Base-by-base conservation (phyloP, 2,113 vertebrate genomes). In the Labrus mixtus region DNA sequence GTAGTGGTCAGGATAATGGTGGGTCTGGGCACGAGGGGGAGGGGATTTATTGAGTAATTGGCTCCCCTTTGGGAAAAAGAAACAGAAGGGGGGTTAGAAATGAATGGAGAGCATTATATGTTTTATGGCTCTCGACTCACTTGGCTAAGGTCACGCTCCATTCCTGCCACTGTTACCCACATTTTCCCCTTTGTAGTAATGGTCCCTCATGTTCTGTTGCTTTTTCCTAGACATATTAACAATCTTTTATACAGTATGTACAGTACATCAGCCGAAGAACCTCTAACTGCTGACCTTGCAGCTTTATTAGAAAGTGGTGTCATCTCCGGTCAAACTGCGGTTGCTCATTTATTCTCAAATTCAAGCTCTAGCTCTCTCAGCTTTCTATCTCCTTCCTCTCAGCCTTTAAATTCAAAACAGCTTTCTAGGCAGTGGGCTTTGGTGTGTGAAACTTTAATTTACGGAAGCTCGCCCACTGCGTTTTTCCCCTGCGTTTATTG, bases 71-170 rank as follows among this genome's bases (percentile, higher is more conserved):
- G 74, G 87, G 90, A 80, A 91, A 92, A 91, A 87, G 60, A 84
- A 90, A 76, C 61, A 78, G 57, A 68, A 56, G 33, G 51, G 15
- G 58, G 70, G 29, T 58, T 56, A 59, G 56, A 79, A 75, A 89
- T 90, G 89, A 93, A 91, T 89, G n/a, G 89, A 67, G 46, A 48
- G 78, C 81, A 90, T 92, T 92, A 88, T 90, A 61, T 75, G 36
- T 83, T 83, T 83, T 79, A 87, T 88, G 84, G 70, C 80, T 84
- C 79, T 78, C 79, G 70, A 56, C 74, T 89, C 29, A 78, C 81
- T 87, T 83, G 74, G 82, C 68, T 56, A 78, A 81, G 87, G 85
- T 89, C 79, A 91, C 25, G 61, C 63, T 33, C 68, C 46, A 33
- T 73, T 59, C 54, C 65, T 79, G 60, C 83, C 76, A 88, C 81